Evolutionary conservation across 1,140 invertebrate species (phyloP), one percentile per base, ranked within the genome.

Genomic region (Berghia stephanieae): DNA sequence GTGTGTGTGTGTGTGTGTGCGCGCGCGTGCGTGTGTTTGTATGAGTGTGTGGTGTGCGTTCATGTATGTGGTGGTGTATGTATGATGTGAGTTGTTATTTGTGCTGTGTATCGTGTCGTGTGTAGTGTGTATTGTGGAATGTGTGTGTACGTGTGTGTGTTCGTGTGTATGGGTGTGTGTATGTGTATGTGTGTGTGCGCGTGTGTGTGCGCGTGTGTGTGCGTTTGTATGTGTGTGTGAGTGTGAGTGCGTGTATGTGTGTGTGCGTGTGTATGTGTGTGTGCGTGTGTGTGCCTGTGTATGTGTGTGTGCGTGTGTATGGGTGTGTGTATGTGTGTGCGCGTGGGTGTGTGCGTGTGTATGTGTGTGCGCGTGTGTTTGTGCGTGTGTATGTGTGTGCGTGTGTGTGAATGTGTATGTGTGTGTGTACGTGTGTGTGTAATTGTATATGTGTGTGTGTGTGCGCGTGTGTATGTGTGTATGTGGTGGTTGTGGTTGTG

Each of bases 151-250:
- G 6, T 38, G 63, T 24, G 63, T 67, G n/a, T n/a, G n/a, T n/a
- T n/a, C n/a, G n/a, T n/a, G n/a, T n/a, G n/a, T n/a, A n/a, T n/a
- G n/a, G n/a, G 63, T 38, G 63, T 0, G 63, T 36, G 63, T 38
- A 38, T 34, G 63, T 38, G 63, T 67, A 38, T 36, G 27, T 67
- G 63, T 36, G 63, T 31, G n/a, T 36, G 31, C n/a, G n/a, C 24
- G 63, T 67, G 63, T n/a, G 63, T 67, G 63, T n/a, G 63, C 42
- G 63, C 24, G 63, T 67, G 63, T 36, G 63, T 67, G 63, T 34
- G n/a, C n/a, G n/a, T n/a, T n/a, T n/a, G n/a, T n/a, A n/a, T n/a
- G n/a, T n/a, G n/a, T n/a, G n/a, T n/a, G 63, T 67, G 63, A 38
- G 63, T 67, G 63, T 67, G 63, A 38, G 63, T 34, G 63, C 42